Base-by-base conservation (phyloP, 2,113 vertebrate genomes). In the Galemys pyrenaicus region DNA sequence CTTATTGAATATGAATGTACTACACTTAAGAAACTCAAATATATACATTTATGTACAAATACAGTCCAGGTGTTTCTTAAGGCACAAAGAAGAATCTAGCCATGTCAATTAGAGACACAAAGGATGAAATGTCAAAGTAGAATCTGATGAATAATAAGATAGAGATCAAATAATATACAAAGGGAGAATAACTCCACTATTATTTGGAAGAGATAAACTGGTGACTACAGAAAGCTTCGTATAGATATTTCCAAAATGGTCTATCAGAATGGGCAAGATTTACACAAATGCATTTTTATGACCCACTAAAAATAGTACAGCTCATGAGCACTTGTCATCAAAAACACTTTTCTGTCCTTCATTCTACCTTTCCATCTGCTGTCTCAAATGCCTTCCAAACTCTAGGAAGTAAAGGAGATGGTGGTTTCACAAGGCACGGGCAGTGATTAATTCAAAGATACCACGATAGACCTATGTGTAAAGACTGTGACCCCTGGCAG, bases 31-130 rank as follows among this genome's bases (percentile, higher is more conserved):
- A 7, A 84, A 82, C 28, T 62, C 32, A 49, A 78, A 68, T 71
- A 68, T 39, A 62, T 10, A 24, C 84, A 24, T 26, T 1, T 77
- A 26, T 58, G 15, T 30, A n/a, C 26, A 54, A 39, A 68, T 19
- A 26, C 10, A 41, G 37, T 35, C 68, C 17, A 74, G 26, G 19
- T 19, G 35, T 39, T 95, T 84, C 73, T 32, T n/a, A 73, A 85
- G 37, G 35, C 68, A 92, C 49, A 95, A 30, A 87, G 30, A 89
- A 95, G 37, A 70, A 92, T 91, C 24, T 89, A 41, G 85, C 7
- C 24, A 32, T 87, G 71, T 92, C 41, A 44, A n/a, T 44, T 74
- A 90, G 39, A 73, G 28, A 95, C 8, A 64, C 71, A 77, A 85
- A 51, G 49, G 51, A 46, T 37, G 70, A 83, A 78, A 70, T 82